These are phyloP conservation scores for Asobara japonica DNA, from an alignment of 1,140 invertebrate genomes.

Conservation along the genomic window DNA sequence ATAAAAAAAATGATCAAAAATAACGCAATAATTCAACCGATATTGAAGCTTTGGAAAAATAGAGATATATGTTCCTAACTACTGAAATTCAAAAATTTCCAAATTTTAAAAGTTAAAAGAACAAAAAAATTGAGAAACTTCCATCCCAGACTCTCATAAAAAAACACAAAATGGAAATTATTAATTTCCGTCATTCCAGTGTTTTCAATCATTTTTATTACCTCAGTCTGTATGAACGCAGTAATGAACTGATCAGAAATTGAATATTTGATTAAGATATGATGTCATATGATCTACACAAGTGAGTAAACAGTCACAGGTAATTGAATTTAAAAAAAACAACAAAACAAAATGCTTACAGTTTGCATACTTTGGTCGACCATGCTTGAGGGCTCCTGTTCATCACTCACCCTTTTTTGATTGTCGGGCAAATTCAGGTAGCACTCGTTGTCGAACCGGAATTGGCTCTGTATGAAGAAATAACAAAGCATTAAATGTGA, in stretches of 20 bases:
- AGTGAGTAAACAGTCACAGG: conserved; percentile 24
- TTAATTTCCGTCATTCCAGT: background rate
- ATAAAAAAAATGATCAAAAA: too few relatives aligned
- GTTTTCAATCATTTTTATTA: conserved; percentile 39
- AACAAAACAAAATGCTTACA: conserved; percentile 70
- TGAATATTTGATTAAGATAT: background rate
- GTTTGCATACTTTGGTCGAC: conserved; percentile 67
- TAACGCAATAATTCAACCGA: too few relatives aligned
- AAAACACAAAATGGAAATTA: background rate
- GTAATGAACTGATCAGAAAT: conserved; percentile 50
- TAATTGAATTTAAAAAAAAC: conserved; percentile 55
- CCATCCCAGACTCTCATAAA: background rate
- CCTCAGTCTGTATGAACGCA: conserved; percentile 55
- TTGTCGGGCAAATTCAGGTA: conserved; percentile 94
- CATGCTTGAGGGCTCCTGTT: conserved; percentile 65
- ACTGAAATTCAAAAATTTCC: background rate
- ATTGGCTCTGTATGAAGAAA: conserved; percentile 84
- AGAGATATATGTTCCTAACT: too few relatives aligned
- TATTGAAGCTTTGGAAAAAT: too few relatives aligned
- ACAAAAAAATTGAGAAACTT: background rate
- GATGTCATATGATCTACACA: conserved; percentile 22
- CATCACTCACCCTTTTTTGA: conserved; percentile 92
- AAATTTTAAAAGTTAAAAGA: too few relatives aligned
- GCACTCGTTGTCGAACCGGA: conserved; percentile 98
- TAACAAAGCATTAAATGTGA: background rate